These are phyloP conservation scores for Rotaria sp. DNA, from an alignment of 2,888 invertebrate genomes.

Conservation along the genomic window DNA sequence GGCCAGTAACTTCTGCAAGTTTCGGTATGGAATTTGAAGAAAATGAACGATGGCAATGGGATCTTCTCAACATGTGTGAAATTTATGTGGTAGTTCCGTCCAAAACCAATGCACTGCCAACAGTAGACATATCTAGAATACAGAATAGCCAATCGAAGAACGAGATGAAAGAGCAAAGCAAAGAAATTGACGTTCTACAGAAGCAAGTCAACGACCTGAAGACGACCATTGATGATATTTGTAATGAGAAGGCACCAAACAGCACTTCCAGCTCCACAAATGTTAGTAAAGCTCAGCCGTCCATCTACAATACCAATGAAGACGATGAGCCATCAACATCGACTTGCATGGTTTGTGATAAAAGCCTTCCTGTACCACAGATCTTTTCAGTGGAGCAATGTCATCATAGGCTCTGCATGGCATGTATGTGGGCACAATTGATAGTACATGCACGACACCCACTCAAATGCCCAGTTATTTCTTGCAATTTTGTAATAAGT, in stretches of 20 bases:
- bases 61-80: neutral
- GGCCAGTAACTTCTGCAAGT: neutral
- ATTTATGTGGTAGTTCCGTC: neutral
- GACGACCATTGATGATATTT: neutral
- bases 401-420: no score
- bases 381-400: no score
- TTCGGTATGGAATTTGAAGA: neutral
- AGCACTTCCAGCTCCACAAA: no score
- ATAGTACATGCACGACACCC: no score
- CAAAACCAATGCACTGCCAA: neutral
- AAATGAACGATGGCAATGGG: neutral
- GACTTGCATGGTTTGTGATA: no score
- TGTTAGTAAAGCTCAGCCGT: no score
- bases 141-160: neutral
- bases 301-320: no score
- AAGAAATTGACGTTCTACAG: neutral
- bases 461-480: no score
- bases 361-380: no score
- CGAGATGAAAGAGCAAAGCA: neutral
- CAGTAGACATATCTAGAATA: neutral
- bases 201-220: neutral
- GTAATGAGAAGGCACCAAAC: neutral
- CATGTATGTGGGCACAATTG: no score
- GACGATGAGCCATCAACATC: no score
- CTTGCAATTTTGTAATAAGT: no score